phyloP scores from a whole-genome alignment of 1,140 invertebrate genomes.

The Oryctes rhinoceros region DNA sequence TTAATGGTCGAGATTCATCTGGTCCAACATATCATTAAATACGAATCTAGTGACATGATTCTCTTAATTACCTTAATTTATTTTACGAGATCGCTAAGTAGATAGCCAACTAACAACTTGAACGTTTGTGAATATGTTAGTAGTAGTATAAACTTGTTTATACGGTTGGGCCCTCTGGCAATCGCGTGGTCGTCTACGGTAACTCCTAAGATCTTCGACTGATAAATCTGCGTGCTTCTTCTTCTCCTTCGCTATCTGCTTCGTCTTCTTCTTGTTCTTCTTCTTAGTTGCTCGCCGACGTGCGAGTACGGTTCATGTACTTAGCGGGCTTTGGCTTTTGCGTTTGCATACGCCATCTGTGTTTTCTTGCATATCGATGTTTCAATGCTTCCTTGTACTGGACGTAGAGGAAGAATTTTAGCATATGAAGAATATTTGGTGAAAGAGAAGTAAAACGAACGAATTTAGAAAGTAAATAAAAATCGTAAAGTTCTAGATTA shows the following conservation, averaged over 20 bases:
- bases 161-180: constrained; percentile 48
- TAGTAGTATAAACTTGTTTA: constrained; percentile 53
- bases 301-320: constrained; percentile 35
- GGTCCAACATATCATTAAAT: constrained; percentile 58
- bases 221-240: constrained; percentile 51
- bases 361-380: constrained; percentile 41
- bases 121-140: constrained; percentile 50
- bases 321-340: constrained; percentile 39
- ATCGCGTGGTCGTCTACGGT: constrained; percentile 50
- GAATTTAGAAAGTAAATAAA: too few relatives aligned
- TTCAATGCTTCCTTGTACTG: background rate
- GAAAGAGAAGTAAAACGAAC: too few relatives aligned
- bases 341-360: constrained; percentile 43
- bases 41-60: constrained; percentile 60
- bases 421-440: too few relatives aligned
- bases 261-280: background rate
- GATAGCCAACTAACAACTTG: constrained; percentile 52
- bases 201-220: constrained; percentile 46
- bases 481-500: too few relatives aligned
- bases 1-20: constrained; percentile 51
- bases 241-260: constrained; percentile 18
- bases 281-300: constrained; percentile 39
- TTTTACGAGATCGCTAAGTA: constrained; percentile 54
- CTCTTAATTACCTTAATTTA: constrained; percentile 61
- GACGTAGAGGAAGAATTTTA: background rate